A percentile compares a stretch with the other conserved stretches of the same genome.
These are phyloP conservation scores for Peromyscus aztecus DNA, from an alignment of 2,797 vertebrate genomes.

Conservation along the genomic window DNA sequence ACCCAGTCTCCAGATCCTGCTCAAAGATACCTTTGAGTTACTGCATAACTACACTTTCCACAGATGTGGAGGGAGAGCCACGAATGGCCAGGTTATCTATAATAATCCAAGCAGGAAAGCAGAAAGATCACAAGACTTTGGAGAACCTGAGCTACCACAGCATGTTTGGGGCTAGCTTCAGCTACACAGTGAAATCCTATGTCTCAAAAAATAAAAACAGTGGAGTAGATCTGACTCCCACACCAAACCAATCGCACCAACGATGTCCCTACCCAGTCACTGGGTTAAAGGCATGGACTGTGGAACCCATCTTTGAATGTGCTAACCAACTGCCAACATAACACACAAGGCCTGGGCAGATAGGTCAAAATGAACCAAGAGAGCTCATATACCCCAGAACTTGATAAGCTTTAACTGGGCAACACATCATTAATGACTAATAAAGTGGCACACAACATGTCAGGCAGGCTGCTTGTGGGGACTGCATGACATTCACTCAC, in stretches of 20 bases:
- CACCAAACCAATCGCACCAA: background rate
- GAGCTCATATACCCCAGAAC: background rate
- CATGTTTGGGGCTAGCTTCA: background rate
- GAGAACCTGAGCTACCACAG: background rate
- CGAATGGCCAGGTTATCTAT: background rate
- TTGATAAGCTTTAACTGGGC: background rate
- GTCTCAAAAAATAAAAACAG: background rate
- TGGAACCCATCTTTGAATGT: background rate
- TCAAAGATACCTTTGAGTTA: background rate
- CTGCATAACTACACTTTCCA: background rate
- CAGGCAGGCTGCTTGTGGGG: background rate
- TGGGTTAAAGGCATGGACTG: background rate
- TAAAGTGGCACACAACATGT: background rate
- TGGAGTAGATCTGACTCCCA: background rate
- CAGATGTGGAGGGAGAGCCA: background rate
- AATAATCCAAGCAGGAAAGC: background rate
- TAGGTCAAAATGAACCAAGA: background rate
- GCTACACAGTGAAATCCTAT: background rate
- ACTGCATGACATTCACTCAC: background rate
- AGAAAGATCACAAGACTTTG: background rate
- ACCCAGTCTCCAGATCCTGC: background rate
- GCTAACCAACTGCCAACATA: background rate
- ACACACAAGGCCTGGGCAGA: constrained; percentile 3
- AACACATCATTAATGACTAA: background rate
- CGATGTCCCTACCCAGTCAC: background rate